Percentiles rank a stretch among this genome's conserved stretches.
These are phyloP conservation scores for Leucania comma DNA, from an alignment of 2,888 invertebrate genomes.

Conservation along the genomic window DNA sequence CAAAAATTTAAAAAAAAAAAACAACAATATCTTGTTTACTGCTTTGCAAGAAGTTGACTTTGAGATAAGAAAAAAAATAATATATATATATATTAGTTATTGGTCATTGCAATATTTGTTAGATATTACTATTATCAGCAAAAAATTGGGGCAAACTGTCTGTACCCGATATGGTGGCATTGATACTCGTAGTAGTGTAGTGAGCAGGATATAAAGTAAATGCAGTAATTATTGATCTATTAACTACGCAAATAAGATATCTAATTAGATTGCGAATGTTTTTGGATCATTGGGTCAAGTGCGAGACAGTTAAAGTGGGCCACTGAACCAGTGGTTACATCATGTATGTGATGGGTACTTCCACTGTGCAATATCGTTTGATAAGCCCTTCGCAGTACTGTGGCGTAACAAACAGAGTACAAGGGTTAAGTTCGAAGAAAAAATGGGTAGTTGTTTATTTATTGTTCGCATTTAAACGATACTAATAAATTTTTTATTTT, in stretches of 20 bases:
- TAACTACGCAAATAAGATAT: constrained; percentile 11
- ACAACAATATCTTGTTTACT: not conserved
- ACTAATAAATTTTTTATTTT: too few relatives aligned
- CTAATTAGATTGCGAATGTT: constrained; percentile 4
- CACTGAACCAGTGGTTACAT: constrained; percentile 31
- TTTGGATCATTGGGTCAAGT: constrained; percentile 34
- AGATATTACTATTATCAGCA: not conserved
- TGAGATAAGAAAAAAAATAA: constrained; percentile 12
- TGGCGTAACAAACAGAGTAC: not conserved
- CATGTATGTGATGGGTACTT: constrained; percentile 8
- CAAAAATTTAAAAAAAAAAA: not conserved
- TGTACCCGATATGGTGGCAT: not conserved
- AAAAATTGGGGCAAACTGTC: constrained; percentile 27
- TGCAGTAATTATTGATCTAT: constrained; percentile 16
- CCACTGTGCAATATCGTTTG: not conserved
- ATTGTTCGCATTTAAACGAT: too few relatives aligned
- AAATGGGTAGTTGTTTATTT: not conserved
- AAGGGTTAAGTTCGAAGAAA: not conserved
- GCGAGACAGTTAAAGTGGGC: constrained; percentile 16
- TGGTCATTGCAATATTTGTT: not conserved
- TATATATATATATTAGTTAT: not conserved
- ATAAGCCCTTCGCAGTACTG: constrained; percentile 10
- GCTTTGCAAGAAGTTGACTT: not conserved
- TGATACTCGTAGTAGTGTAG: not conserved
- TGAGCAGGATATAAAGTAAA: constrained; percentile 5